A percentile compares a stretch with the other conserved stretches of the same genome.
Conservation (phyloP, 2,113 vertebrate genomes). For the Sinocyclocheilus anophthalmus region DNA sequence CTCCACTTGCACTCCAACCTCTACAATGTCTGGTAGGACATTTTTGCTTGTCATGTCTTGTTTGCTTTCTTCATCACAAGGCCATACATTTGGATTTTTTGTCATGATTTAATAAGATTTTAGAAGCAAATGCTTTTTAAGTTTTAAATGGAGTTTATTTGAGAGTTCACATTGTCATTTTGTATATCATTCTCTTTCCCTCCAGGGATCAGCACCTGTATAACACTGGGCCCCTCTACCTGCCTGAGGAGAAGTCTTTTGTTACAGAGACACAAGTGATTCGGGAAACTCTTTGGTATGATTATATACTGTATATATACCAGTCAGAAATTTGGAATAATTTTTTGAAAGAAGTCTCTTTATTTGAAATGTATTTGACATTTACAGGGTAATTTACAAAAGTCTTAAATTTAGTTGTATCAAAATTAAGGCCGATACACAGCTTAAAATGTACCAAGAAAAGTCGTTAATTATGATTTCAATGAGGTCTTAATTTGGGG, state of each 20-base stretch:
- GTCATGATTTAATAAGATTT: neutral
- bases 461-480: no score
- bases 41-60: neutral
- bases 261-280: slow-evolving; percentile 95
- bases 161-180: neutral
- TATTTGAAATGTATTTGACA: no score
- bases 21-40: slow-evolving; percentile 88
- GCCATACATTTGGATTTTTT: neutral
- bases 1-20: slow-evolving; percentile 94
- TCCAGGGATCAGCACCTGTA: slow-evolving; percentile 94
- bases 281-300: slow-evolving; percentile 93
- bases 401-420: no score
- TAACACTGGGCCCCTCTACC: slow-evolving; percentile 87
- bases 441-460: no score
- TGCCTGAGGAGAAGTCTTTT: slow-evolving; percentile 88
- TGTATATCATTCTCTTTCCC: neutral
- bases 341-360: no score
- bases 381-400: no score
- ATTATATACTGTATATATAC: no score
- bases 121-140: neutral
- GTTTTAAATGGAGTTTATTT: neutral
- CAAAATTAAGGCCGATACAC: no score
- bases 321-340: no score
- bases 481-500: no score
- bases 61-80: neutral